These are phyloP conservation scores for Aviceda cuculoides DNA, from an alignment of 2,797 vertebrate genomes.

Conservation along the genomic window DNA sequence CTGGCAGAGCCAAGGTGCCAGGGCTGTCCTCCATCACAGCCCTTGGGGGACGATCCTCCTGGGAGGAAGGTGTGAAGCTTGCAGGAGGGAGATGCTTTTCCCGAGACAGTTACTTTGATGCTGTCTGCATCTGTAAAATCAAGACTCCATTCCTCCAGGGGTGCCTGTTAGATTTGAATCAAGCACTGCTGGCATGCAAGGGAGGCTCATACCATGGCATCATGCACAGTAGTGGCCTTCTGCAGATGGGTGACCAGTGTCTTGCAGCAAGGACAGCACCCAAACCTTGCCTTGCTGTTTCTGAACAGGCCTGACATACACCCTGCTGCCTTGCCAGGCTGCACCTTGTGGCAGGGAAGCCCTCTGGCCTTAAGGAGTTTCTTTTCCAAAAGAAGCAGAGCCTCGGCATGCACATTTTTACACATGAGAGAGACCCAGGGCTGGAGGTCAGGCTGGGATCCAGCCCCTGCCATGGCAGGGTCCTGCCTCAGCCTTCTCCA, in stretches of 20 bases:
- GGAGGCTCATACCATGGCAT: rapidly evolving
- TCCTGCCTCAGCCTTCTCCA: not conserved
- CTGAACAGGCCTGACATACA: not conserved
- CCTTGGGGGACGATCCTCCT: not conserved
- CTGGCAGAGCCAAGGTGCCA: not conserved
- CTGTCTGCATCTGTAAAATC: not conserved
- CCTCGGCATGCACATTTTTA: rapidly evolving
- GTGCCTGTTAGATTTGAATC: not conserved
- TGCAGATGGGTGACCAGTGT: not conserved
- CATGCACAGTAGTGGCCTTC: not conserved
- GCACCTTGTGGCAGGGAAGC: not conserved
- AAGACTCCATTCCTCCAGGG: not conserved
- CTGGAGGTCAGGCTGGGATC: not conserved
- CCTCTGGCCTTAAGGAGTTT: not conserved
- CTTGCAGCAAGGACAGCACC: not conserved
- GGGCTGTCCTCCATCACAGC: not conserved
- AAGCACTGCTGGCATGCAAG: not conserved
- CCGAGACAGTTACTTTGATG: not conserved
- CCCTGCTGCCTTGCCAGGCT: not conserved
- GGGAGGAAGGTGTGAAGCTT: not conserved
- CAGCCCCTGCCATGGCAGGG: not conserved
- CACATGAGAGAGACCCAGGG: not conserved
- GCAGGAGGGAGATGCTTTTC: not conserved
- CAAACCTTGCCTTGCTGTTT: not conserved
- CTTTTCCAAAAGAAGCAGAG: not conserved